Evolutionary conservation across 2,888 invertebrate genomes (phyloP).

Genomic region (Xestia ashworthii): DNA sequence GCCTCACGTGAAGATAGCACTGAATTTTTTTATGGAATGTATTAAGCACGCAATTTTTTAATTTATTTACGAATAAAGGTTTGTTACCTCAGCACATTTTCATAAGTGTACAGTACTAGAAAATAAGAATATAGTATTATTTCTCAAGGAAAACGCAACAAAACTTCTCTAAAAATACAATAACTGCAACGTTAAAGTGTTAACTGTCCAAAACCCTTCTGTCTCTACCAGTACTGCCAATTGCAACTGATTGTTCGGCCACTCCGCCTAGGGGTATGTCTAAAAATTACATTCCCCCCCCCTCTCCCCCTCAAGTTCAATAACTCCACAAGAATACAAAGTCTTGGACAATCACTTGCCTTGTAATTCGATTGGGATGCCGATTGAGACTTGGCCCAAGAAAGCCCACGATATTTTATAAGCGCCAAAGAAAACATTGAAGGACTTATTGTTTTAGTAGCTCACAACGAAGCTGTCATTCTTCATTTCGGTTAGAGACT

Average conservation of each 20-base stretch:
- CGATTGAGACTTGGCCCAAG: constrained; percentile 85
- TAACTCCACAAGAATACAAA: constrained; percentile 76
- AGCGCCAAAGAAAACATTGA: constrained; percentile 81
- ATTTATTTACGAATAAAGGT: no score
- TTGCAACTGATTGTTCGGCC: constrained; percentile 75
- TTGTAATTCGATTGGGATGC: constrained; percentile 87
- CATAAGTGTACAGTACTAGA: no score
- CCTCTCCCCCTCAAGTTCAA: constrained; percentile 69
- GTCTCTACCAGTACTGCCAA: constrained; percentile 60
- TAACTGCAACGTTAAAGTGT: constrained; percentile 2
- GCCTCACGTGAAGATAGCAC: no score
- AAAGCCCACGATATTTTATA: constrained; percentile 84
- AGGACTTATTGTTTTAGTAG: constrained; percentile 68
- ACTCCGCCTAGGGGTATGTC: constrained; percentile 77
- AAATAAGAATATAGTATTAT: no score
- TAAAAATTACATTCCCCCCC: constrained; percentile 83
- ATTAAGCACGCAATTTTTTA: no score
- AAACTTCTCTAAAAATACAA: background rate
- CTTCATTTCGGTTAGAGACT: constrained; percentile 47
- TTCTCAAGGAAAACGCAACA: background rate
- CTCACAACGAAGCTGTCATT: constrained; percentile 65
- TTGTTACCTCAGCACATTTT: background rate
- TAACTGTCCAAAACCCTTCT: constrained; percentile 11
- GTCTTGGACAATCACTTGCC: constrained; percentile 84
- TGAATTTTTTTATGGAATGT: background rate